phyloP scores from a whole-genome alignment of 1,140 invertebrate species.

The Musca domestica region DNA sequence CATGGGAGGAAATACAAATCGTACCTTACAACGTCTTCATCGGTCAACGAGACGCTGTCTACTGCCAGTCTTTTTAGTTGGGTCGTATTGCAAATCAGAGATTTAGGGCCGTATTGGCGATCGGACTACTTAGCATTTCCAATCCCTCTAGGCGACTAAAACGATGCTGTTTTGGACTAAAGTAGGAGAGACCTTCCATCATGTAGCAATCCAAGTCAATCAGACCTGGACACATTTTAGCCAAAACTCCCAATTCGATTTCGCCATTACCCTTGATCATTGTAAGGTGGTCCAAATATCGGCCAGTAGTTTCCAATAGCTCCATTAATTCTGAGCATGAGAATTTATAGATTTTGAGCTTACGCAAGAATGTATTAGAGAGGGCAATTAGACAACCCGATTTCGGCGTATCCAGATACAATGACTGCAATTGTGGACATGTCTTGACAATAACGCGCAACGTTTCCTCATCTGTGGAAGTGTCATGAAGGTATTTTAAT shows the following conservation, averaged over 20 bases:
- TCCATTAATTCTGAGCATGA: slow-evolving; percentile 61
- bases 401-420: slow-evolving; percentile 63
- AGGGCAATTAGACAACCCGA: slow-evolving; percentile 57
- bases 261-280: slow-evolving; percentile 60
- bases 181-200: slow-evolving; percentile 60
- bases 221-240: slow-evolving; percentile 59
- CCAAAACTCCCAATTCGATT: slow-evolving; percentile 62
- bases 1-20: neutral
- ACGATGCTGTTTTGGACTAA: slow-evolving; percentile 55
- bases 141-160: slow-evolving; percentile 63
- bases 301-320: slow-evolving; percentile 59
- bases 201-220: slow-evolving; percentile 63
- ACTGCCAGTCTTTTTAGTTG: slow-evolving; percentile 62
- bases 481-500: slow-evolving; percentile 63
- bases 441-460: slow-evolving; percentile 59
- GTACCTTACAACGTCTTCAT: slow-evolving; percentile 63
- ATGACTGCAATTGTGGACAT: slow-evolving; percentile 61
- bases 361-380: slow-evolving; percentile 54
- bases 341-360: slow-evolving; percentile 64
- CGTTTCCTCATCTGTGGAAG: slow-evolving; percentile 58
- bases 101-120: slow-evolving; percentile 58
- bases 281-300: slow-evolving; percentile 61
- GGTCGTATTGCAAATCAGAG: slow-evolving; percentile 60
- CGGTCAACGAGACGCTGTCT: slow-evolving; percentile 53
- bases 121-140: slow-evolving; percentile 63